Conservation (phyloP, 2,888 invertebrate species). For the Papilio elwesi region DNA sequence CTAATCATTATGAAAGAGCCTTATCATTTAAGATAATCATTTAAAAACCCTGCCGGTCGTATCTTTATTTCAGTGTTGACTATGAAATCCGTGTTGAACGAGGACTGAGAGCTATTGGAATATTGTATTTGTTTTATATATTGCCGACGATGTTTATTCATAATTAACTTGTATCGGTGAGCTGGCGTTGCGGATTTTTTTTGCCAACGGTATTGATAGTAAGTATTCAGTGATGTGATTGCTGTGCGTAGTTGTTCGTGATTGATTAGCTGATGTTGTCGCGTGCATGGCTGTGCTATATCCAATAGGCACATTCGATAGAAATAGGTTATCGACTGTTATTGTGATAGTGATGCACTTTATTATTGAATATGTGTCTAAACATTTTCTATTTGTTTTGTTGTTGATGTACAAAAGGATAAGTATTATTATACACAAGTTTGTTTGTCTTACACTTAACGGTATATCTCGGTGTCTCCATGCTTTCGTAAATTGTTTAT, state of each 20-base stretch:
- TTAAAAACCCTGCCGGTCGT: conserved; percentile 74
- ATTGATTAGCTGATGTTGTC: not conserved
- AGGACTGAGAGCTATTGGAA: conserved; percentile 49
- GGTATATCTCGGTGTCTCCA: not conserved
- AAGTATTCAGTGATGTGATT: conserved; percentile 30
- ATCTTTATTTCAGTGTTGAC: conserved; percentile 70
- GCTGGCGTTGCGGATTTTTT: not conserved
- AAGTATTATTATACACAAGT: conserved; percentile 3
- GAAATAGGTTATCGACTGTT: conserved; percentile 32
- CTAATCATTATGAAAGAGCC: conserved; percentile 67
- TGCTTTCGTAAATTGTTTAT: conserved; percentile 8
- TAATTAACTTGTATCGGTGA: conserved; percentile 16
- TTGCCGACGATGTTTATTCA: conserved; percentile 24
- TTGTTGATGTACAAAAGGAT: conserved; percentile 14
- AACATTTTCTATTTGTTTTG: conserved; percentile 13
- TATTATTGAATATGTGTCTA: not conserved
- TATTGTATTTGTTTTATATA: conserved; percentile 41
- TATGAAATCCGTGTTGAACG: conserved; percentile 57
- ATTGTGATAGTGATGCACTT: conserved; percentile 11
- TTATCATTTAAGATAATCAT: conserved; percentile 80
- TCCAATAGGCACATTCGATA: not conserved
- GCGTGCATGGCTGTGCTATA: not conserved
- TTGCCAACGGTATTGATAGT: not conserved
- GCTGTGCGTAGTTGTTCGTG: conserved; percentile 1
- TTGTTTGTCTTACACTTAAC: conserved; percentile 17